phyloP scores from a whole-genome alignment of 2,113 vertebrate species.

The Ammospiza nelsoni region DNA sequence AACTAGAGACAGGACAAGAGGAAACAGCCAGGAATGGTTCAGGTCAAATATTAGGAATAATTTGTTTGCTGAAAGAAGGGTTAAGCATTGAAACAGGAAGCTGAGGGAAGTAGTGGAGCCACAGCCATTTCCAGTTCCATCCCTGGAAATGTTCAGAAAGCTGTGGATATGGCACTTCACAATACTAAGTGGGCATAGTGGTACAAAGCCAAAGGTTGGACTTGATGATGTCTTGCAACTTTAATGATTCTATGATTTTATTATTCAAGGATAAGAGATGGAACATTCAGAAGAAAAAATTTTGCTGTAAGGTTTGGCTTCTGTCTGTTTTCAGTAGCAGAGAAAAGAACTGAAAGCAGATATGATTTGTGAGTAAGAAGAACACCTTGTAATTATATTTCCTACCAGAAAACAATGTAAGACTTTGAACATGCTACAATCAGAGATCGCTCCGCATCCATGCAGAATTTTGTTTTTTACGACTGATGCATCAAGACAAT shows the following conservation, averaged over 20 bases:
- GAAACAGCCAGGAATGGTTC: rapidly evolving
- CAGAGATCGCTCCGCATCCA: neutral
- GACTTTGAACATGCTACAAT: neutral
- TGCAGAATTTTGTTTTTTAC: neutral
- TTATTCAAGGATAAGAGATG: neutral
- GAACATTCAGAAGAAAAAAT: neutral
- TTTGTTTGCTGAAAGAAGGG: neutral
- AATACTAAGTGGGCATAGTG: too few relatives aligned
- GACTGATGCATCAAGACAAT: neutral
- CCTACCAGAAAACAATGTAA: neutral
- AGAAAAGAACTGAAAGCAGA: neutral
- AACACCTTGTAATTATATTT: neutral
- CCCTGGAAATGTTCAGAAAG: neutral
- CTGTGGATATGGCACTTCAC: neutral
- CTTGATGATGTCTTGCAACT: neutral
- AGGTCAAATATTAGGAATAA: neutral
- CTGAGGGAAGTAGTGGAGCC: neutral
- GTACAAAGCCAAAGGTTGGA: neutral
- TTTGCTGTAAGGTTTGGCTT: neutral
- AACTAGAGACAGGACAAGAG: neutral
- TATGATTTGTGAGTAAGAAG: neutral
- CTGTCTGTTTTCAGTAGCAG: neutral
- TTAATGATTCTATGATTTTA: neutral
- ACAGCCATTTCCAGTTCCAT: too few relatives aligned
- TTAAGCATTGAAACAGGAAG: neutral